Evolutionary conservation across 2,797 vertebrate species (phyloP), one percentile per base, ranked within the genome.

Genomic region (Schizothorax lantsangensis): DNA sequence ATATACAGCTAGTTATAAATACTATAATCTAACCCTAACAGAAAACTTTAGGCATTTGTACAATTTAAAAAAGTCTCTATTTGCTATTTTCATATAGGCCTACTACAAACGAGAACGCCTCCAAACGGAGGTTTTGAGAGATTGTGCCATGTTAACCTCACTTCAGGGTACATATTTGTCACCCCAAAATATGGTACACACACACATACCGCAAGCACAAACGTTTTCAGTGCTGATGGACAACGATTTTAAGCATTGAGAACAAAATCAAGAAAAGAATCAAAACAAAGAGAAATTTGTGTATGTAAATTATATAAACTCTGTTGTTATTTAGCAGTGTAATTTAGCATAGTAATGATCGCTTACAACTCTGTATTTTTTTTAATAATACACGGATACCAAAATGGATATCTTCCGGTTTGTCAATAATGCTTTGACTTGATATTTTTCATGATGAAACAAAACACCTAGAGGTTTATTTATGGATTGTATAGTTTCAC

Each of bases 361-460:
- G 36, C 77, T 62, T 38, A 19, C 40, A 62, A 79, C 14, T 30
- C 21, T 26, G 4, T 62, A 26, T 43, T 2, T 26, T 26, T 64
- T 64, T 64, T 12, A 21, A 23, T 72, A 43, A n/a, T 72, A 43
- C 14, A 78, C 38, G 7, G 40, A 40, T 36, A 21, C 4, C 21
- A 72, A 23, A 40, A 43, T 26, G 14, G 23, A 7, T 10, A 36
- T 38, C 17, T 69, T 38, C 17, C 17, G 3, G 5, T 21, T 57
- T 79, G n/a, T 59, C 36, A 40, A 59, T 26, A 79, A 26, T 19
- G 78, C 54, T 80, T 64, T 80, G 15, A 7, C 78, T 45, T 79
- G 23, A 79, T 45, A 64, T 79, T 19, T 45, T n/a, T 40, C 15
- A 6, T 64, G 38, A 45, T 79, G 15, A 45, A 57, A 26, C 52